These are phyloP conservation scores for Tigriopus californicus DNA, from an alignment of 2,888 invertebrate species.

Conservation along the genomic window DNA sequence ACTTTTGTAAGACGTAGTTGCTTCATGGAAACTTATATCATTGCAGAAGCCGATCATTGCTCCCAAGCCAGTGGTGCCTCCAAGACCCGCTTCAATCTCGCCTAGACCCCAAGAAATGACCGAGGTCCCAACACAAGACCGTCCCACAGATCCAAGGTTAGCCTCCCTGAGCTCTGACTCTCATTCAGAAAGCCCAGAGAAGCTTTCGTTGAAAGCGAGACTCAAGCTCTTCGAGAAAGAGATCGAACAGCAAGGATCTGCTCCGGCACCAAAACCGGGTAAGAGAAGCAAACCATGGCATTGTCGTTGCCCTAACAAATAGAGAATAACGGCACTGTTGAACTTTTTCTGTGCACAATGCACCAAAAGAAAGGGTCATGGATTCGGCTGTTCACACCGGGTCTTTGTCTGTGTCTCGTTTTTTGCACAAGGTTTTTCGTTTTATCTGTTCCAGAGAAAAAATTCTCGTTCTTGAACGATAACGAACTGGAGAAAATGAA, in stretches of 20 bases:
- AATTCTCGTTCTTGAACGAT: slow-evolving; percentile 78
- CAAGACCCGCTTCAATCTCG: too few relatives aligned
- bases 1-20: too few relatives aligned
- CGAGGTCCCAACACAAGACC: too few relatives aligned
- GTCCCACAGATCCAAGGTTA: too few relatives aligned
- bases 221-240: slow-evolving; percentile 15
- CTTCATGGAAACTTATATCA: too few relatives aligned
- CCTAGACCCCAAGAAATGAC: too few relatives aligned
- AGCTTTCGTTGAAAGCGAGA: slow-evolving; percentile 22
- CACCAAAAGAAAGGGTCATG: neutral
- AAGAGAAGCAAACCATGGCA: neutral
- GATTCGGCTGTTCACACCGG: neutral
- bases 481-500: slow-evolving; percentile 84
- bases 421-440: slow-evolving; percentile 17
- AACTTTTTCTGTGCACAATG: too few relatives aligned
- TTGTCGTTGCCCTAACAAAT: neutral
- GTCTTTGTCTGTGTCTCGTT: slow-evolving; percentile 12
- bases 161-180: slow-evolving; percentile 18
- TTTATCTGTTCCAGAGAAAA: slow-evolving; percentile 46
- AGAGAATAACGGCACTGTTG: neutral
- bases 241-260: slow-evolving; percentile 2
- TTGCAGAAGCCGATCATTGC: neutral
- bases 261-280: slow-evolving; percentile 7
- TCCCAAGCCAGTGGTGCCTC: neutral
- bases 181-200: slow-evolving; percentile 25